These are phyloP conservation scores for Pocillopora grandis DNA, from an alignment of 92 coral and sea anemone species.

Conservation along the genomic window DNA sequence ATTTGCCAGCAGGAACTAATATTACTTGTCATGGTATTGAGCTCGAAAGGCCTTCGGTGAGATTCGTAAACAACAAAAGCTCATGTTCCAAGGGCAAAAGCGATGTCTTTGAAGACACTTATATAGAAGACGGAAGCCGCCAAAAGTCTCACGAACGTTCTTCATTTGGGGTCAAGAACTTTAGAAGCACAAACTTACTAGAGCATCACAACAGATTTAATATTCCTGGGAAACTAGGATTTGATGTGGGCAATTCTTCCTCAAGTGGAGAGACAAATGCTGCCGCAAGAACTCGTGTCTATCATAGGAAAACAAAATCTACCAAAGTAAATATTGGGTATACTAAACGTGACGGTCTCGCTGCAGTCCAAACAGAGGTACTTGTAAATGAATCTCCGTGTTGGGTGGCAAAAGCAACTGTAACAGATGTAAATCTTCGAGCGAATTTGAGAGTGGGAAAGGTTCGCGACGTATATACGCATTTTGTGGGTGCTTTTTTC, in stretches of 20 bases:
- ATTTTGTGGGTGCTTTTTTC: too few species aligned
- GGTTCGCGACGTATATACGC: background rate
- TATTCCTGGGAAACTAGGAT: background rate
- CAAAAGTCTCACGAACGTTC: background rate
- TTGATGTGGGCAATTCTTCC: background rate
- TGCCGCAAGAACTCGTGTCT: constrained; percentile 22
- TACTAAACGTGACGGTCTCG: background rate
- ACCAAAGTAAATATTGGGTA: background rate
- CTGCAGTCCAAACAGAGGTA: background rate
- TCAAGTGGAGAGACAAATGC: background rate
- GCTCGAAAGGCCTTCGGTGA: background rate
- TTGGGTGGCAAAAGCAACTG: too few species aligned
- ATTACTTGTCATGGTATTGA: background rate
- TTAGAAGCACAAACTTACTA: background rate
- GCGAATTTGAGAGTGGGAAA: background rate
- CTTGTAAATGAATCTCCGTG: too few species aligned
- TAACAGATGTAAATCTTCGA: background rate
- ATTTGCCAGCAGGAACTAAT: background rate
- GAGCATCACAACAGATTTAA: background rate
- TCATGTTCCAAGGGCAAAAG: background rate
- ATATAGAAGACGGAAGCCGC: too few species aligned
- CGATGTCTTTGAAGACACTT: background rate
- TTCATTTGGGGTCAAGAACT: background rate
- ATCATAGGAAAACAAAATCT: background rate
- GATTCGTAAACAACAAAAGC: background rate